A percentile compares a stretch with the other conserved stretches of the same genome.
Conservation (phyloP, 2,797 vertebrate species). For the Cygnus olor region DNA sequence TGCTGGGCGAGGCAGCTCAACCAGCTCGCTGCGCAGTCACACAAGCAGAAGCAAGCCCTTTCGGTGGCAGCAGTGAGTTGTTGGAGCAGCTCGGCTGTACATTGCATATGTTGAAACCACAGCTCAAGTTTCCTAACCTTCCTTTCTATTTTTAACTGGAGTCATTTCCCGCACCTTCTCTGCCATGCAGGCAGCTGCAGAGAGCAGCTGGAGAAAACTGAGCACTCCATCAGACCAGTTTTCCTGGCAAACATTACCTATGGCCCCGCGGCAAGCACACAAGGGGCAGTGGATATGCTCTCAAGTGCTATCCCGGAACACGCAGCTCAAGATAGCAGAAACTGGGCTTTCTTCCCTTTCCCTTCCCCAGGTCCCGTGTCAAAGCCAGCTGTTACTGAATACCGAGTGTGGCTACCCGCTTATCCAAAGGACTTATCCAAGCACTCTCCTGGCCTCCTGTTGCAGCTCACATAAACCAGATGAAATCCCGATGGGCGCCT, state of each 20-base stretch:
- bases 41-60: neutral
- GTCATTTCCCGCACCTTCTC: neutral
- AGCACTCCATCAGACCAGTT: neutral
- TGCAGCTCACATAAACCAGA: accelerated
- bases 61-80: constrained; percentile 42
- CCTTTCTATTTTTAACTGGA: constrained; percentile 35
- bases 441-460: neutral
- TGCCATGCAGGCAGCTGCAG: constrained; percentile 28
- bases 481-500: neutral
- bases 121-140: neutral
- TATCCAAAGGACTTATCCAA: neutral
- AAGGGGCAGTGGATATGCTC: neutral
- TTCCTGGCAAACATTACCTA: neutral
- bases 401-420: accelerated
- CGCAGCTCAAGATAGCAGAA: accelerated
- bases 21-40: neutral
- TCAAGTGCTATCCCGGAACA: accelerated
- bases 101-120: neutral
- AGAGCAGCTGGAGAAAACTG: neutral
- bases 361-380: neutral
- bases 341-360: accelerated
- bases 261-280: neutral
- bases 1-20: accelerated
- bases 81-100: neutral
- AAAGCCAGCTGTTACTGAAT: neutral